Evolutionary conservation across 1,140 invertebrate genomes (phyloP), one percentile per base, ranked within the genome.

Genomic region (Maniola jurtina): DNA sequence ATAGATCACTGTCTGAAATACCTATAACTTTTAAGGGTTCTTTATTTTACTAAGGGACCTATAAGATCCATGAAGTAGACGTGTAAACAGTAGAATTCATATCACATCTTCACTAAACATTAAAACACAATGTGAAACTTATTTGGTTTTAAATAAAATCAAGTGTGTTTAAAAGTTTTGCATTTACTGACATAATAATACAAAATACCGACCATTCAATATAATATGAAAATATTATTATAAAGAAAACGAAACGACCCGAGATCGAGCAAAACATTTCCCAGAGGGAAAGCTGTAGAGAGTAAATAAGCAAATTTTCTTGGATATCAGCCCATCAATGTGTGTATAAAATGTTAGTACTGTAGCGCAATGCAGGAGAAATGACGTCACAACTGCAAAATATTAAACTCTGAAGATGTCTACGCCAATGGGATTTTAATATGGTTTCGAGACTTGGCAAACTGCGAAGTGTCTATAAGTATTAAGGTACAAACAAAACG

Each of bases 241-340:
- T 47, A n/a, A 55, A 55, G 61, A 59, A 66, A 64, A 55, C 50
- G 59, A 59, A 66, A 66, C 52, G 63, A 52, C 48, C 63, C 52
- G 47, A 69, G 45, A 65, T 68, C 63, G 64, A 63, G 56, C 61
- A 50, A 33, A 69, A 67, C 52, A 66, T 73, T 69, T 67, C 71
- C 71, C 64, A 70, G 70, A 67, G 64, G 71, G 60, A 68, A 54
- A 60, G 61, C 47, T 58, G 65, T 65, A 61, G 16, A 58, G 60
- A 65, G 62, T 63, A 74, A 75, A 75, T 72, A 77, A 77, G 75
- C 68, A 72, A 72, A 77, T 77, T 77, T 77, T 71, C 66, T 72
- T 73, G 66, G 71, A 70, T 66, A 74, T 64, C 70, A 69, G 69
- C 72, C 75, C 72, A 77, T 72, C 72, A 71, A 74, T 67, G 54